Conservation (phyloP, 2,888 invertebrate species). For the Drosophila recens region DNA sequence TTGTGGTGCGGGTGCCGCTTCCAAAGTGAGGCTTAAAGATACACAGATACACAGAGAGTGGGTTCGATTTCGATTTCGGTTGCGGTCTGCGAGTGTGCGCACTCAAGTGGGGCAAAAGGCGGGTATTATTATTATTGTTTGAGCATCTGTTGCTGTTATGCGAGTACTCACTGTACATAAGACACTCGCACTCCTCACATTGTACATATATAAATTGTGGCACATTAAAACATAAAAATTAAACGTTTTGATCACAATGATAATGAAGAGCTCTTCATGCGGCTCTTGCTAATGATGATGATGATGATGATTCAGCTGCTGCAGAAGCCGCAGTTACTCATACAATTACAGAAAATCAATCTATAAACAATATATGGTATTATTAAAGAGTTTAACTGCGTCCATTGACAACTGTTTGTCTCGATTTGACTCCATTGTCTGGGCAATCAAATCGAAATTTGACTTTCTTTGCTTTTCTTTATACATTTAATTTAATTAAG, state of each 20-base stretch:
- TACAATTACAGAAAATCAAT: slow-evolving; percentile 16
- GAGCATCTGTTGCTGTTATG: slow-evolving; percentile 48
- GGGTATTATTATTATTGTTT: slow-evolving; percentile 54
- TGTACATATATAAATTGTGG: slow-evolving; percentile 49
- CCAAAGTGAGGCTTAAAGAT: slow-evolving; percentile 36
- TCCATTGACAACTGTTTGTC: slow-evolving; percentile 17
- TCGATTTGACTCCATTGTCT: slow-evolving; percentile 24
- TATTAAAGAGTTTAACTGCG: slow-evolving; percentile 31
- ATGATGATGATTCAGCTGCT: slow-evolving; percentile 65
- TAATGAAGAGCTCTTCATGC: slow-evolving; percentile 52
- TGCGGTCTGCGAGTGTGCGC: slow-evolving; percentile 8
- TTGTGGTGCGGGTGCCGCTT: slow-evolving; percentile 46
- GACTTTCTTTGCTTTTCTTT: slow-evolving; percentile 24
- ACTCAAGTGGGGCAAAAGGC: slow-evolving; percentile 42
- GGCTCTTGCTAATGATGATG: slow-evolving; percentile 1
- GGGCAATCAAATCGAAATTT: slow-evolving; percentile 28
- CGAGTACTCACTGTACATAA: slow-evolving; percentile 17
- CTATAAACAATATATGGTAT: slow-evolving; percentile 15
- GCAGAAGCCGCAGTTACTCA: slow-evolving; percentile 20
- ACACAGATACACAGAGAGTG: slow-evolving; percentile 15
- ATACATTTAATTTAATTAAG: slow-evolving; percentile 41
- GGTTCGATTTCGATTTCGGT: slow-evolving; percentile 6
- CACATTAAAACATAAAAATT: slow-evolving; percentile 60
- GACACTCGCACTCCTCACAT: slow-evolving; percentile 10
- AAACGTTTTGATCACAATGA: slow-evolving; percentile 67